Base-by-base conservation (phyloP, 1,140 invertebrate species). In the Phocides pigmalion region DNA sequence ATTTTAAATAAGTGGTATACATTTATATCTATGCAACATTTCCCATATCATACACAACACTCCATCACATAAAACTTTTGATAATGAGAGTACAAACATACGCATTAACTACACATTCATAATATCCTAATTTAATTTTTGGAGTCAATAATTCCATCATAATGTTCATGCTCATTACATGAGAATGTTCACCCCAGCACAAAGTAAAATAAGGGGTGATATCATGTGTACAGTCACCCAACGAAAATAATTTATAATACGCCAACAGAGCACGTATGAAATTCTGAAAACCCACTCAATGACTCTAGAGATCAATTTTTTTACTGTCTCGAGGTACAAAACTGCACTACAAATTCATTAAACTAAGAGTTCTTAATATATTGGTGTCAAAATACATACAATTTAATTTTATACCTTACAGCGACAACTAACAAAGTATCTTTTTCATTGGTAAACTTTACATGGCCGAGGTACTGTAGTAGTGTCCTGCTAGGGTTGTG, bases 91-190 rank as follows among this genome's bases (percentile, higher is more conserved):
- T 79, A 83, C 76, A 81, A 69, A 66, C 73, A 78, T 78, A 79
- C 79, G 74, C 76, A 79, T 83, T 86, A 75, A 81, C 77, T 87
- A 87, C 80, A 79, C 79, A 82, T 87, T 81, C 77, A 28, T 28
- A 28, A 84, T 78, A 82, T 77, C 78, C 78, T 86, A 84, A 82
- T 77, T 64, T 88, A 88, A 81, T 85, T 80, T 86, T 88, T 88
- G 85, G 87, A 85, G 79, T 87, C 76, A 81, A 81, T 76, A 72
- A 80, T 80, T 72, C 79, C 78, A 78, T 76, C 54, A 64, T 63
- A 76, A 75, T 70, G 61, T 72, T 71, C 66, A 82, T 75, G 77
- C 82, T 82, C 80, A 54, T 70, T 32, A 62, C 58, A 65, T 68
- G 76, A 84, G 76, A 77, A 72, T 74, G 67, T 74, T 72, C 74